phyloP scores from a whole-genome alignment of 1,140 invertebrate genomes.

The Nebria ingens region DNA sequence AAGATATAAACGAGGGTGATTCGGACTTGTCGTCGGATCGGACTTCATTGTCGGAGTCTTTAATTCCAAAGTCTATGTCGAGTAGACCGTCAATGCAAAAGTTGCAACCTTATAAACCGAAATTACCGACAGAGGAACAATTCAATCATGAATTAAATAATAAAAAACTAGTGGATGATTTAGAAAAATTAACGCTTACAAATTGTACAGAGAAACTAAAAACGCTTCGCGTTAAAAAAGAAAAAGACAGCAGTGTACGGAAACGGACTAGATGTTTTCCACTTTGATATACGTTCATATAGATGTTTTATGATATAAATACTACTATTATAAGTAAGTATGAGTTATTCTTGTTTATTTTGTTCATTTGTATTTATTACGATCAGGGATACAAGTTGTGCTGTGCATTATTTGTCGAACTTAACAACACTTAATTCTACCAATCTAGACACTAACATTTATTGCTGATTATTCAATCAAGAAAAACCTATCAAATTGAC shows the following conservation, averaged over 20 bases:
- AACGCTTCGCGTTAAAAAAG: not conserved
- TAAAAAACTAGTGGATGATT: too few relatives aligned
- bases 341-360: not conserved
- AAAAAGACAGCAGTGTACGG: not conserved
- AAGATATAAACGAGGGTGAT: not conserved
- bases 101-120: not conserved
- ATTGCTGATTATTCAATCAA: too few relatives aligned
- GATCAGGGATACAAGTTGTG: not conserved
- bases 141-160: too few relatives aligned
- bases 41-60: not conserved
- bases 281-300: not conserved
- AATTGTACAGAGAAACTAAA: not conserved
- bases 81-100: conserved; percentile 6
- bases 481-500: too few relatives aligned
- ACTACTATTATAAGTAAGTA: not conserved
- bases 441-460: too few relatives aligned
- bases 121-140: not conserved
- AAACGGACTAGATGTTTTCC: conserved; percentile 3
- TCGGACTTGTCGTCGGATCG: not conserved
- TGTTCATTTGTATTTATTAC: not conserved
- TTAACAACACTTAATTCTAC: too few relatives aligned
- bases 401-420: too few relatives aligned
- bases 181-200: not conserved
- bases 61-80: not conserved
- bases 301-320: not conserved